A percentile compares a stretch with the other conserved stretches of the same genome.
Conservation (phyloP, 2,797 vertebrate genomes). For the Chaetodon trifasciatus region DNA sequence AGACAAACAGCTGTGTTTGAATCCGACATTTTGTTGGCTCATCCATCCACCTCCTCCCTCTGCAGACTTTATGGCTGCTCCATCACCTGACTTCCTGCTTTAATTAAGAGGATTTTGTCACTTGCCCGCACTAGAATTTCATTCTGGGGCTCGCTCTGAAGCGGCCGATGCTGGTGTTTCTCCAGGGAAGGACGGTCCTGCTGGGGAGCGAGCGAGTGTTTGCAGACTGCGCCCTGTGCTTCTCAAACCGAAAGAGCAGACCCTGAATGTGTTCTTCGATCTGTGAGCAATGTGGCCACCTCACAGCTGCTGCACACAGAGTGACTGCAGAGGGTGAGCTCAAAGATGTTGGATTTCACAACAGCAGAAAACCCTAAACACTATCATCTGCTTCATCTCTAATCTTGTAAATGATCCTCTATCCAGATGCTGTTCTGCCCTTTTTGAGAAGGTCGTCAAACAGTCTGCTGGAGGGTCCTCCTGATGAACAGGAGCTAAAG, state of each 20-base stretch:
- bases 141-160: background rate
- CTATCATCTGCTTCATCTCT: background rate
- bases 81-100: background rate
- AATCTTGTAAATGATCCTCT: background rate
- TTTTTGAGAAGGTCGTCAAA: background rate
- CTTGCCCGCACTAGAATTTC: background rate
- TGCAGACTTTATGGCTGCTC: background rate
- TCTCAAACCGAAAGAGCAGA: background rate
- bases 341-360: background rate
- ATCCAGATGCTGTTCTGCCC: background rate
- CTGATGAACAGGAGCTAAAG: background rate
- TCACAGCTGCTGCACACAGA: background rate
- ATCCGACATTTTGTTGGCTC: too few relatives aligned
- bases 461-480: background rate
- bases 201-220: background rate
- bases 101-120: background rate
- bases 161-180: background rate
- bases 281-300: background rate
- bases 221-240: slow-evolving; percentile 3
- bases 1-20: too few relatives aligned
- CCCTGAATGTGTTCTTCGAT: background rate
- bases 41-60: background rate
- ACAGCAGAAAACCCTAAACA: too few relatives aligned
- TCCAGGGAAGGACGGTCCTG: background rate
- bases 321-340: background rate